Evolutionary conservation across 1,140 invertebrate species (phyloP).

Genomic region (Diabrotica virgifera): DNA sequence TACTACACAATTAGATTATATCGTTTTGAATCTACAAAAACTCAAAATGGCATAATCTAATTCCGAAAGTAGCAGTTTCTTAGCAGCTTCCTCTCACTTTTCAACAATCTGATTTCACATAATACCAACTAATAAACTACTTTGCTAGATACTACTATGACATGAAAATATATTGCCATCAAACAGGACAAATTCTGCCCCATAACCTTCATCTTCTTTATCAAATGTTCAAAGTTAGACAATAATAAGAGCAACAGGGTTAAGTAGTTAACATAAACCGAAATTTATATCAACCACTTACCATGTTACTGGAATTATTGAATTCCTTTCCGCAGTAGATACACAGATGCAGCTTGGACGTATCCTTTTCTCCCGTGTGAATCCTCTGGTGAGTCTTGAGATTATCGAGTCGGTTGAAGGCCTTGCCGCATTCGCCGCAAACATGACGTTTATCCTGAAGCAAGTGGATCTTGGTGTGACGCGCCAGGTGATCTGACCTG

Average conservation of each 20-base stretch:
- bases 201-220: not conserved
- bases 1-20: too few relatives aligned
- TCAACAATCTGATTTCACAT: too few relatives aligned
- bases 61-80: too few relatives aligned
- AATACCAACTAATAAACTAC: too few relatives aligned
- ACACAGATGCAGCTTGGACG: slow-evolving; percentile 47
- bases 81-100: too few relatives aligned
- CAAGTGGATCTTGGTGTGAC: slow-evolving; percentile 46
- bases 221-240: slow-evolving; percentile 6
- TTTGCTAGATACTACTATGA: too few relatives aligned
- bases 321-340: slow-evolving; percentile 52
- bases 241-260: slow-evolving; percentile 20
- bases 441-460: slow-evolving; percentile 48
- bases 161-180: not conserved
- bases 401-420: slow-evolving; percentile 48
- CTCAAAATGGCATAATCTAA: too few relatives aligned
- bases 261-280: slow-evolving; percentile 21
- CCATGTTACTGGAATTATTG: slow-evolving; percentile 48
- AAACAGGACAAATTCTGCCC: not conserved
- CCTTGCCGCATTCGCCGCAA: slow-evolving; percentile 52
- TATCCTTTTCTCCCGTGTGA: slow-evolving; percentile 49
- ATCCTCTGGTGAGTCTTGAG: slow-evolving; percentile 50
- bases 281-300: slow-evolving; percentile 31
- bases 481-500: slow-evolving; percentile 43
- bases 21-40: too few relatives aligned